phyloP scores from a whole-genome alignment of 2,797 vertebrate species.

The Thripadectes ignobilis region DNA sequence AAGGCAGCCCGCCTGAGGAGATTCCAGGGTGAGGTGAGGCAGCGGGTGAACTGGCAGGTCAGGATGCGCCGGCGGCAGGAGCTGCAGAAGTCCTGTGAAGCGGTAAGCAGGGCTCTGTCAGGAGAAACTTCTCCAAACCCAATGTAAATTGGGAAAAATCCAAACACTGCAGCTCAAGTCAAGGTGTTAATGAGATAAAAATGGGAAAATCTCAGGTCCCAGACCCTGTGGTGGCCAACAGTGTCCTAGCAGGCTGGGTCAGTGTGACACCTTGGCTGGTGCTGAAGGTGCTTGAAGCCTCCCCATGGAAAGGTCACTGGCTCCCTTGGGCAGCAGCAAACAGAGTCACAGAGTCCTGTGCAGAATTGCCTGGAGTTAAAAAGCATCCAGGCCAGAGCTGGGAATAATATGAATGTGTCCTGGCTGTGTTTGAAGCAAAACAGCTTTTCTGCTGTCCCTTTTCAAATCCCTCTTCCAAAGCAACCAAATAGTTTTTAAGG shows the following conservation, averaged over 20 bases:
- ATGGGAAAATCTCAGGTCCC: fast-evolving
- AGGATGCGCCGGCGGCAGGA: slow-evolving; percentile 74
- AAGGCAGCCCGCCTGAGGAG: slow-evolving; percentile 80
- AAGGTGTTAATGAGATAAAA: not conserved
- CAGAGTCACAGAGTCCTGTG: not conserved
- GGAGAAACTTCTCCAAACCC: not conserved
- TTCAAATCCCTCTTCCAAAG: not conserved
- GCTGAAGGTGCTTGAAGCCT: not conserved
- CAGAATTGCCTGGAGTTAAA: not conserved
- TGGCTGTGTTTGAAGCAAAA: not conserved
- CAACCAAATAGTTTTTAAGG: not conserved
- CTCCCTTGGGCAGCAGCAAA: not conserved
- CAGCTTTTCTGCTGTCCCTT: not conserved
- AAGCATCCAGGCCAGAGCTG: not conserved
- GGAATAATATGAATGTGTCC: not conserved
- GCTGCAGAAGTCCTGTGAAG: slow-evolving; percentile 71
- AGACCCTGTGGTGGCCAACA: fast-evolving
- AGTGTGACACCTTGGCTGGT: fast-evolving
- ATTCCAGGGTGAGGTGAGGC: slow-evolving; percentile 87
- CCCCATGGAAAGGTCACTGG: not conserved
- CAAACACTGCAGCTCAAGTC: too few relatives aligned
- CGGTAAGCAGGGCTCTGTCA: slow-evolving; percentile 58
- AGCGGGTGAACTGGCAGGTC: slow-evolving; percentile 83
- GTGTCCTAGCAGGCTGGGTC: not conserved
- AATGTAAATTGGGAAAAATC: fast-evolving